Conservation (phyloP, 2,113 vertebrate genomes). For the Pangasianodon gigas region DNA sequence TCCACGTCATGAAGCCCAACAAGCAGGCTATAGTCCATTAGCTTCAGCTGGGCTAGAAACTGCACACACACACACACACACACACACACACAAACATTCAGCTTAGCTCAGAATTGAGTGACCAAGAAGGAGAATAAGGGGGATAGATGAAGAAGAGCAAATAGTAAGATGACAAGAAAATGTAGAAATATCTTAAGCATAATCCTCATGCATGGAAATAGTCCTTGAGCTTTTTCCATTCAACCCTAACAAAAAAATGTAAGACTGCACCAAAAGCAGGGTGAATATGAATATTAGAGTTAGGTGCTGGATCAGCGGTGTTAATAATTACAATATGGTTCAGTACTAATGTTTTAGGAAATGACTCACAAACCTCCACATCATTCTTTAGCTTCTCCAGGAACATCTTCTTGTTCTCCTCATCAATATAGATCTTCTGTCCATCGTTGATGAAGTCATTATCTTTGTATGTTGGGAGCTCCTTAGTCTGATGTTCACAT, state of each 20-base stretch:
- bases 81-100: not conserved
- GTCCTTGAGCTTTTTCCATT: not conserved
- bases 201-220: not conserved
- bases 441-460: constrained; percentile 90
- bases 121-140: not conserved
- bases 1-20: constrained; percentile 96
- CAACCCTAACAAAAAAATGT: not conserved
- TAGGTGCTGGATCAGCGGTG: not conserved
- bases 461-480: constrained; percentile 88
- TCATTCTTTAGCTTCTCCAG: constrained; percentile 87
- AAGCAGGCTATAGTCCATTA: constrained; percentile 97
- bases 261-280: not conserved
- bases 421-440: constrained; percentile 87
- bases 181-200: not conserved
- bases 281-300: not conserved
- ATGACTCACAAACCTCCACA: constrained; percentile 79
- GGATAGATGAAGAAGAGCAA: too few species aligned
- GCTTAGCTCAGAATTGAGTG: not conserved
- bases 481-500: constrained; percentile 78
- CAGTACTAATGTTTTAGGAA: not conserved
- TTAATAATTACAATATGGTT: not conserved
- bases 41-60: constrained; percentile 94
- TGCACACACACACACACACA: constrained; percentile 55
- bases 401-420: constrained; percentile 85
- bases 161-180: not conserved